These are phyloP conservation scores for Melanaphis sacchari DNA, from an alignment of 1,140 invertebrate genomes.

Conservation along the genomic window DNA sequence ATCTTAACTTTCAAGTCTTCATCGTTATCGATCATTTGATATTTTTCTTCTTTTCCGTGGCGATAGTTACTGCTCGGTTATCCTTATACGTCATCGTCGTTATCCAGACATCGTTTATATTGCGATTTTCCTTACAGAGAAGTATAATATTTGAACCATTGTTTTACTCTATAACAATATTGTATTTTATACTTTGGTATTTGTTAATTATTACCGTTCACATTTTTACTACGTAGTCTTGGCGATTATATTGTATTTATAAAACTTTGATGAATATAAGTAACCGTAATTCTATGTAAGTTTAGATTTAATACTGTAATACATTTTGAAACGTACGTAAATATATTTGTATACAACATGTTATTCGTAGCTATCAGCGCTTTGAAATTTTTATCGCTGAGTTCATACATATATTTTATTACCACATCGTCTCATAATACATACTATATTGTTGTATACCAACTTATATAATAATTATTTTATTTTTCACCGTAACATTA, in stretches of 20 bases:
- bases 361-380: not conserved
- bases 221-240: constrained; percentile 28
- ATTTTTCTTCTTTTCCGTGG: constrained; percentile 36
- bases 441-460: not conserved
- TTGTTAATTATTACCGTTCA: constrained; percentile 21
- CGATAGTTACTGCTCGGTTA: constrained; percentile 53
- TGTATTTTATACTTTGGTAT: not conserved
- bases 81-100: constrained; percentile 34
- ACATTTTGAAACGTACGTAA: not conserved
- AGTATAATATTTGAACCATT: constrained; percentile 45
- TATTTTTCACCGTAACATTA: not conserved
- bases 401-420: not conserved
- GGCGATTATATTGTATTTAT: not conserved
- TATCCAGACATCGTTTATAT: constrained; percentile 54
- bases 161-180: constrained; percentile 25
- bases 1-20: not conserved
- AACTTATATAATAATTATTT: not conserved
- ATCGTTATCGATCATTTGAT: constrained; percentile 13
- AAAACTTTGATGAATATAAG: not conserved
- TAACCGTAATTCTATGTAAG: not conserved
- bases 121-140: constrained; percentile 54
- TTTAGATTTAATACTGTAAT: not conserved
- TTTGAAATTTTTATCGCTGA: not conserved
- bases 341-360: not conserved
- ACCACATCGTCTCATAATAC: not conserved